A percentile compares a stretch with the other conserved stretches of the same genome.
phyloP scores from a whole-genome alignment of 2,113 vertebrate genomes.

The Azemiops feae region DNA sequence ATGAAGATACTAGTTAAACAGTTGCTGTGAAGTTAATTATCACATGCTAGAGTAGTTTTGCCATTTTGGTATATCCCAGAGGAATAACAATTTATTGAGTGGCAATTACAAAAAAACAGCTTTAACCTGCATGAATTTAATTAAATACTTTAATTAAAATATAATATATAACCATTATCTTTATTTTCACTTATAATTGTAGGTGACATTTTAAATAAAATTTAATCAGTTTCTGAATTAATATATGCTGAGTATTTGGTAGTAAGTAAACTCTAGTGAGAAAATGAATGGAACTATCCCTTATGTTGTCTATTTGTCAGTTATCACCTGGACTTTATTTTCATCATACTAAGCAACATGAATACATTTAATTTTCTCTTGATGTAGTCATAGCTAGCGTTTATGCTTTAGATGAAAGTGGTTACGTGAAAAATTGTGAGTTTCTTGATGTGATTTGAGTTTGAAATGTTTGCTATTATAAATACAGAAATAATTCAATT shows the following conservation, averaged over 20 bases:
- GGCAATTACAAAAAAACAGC: not conserved
- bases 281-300: not conserved
- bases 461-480: not conserved
- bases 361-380: not conserved
- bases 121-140: not conserved
- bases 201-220: constrained; percentile 24
- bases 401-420: not conserved
- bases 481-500: not conserved
- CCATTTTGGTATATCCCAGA: not conserved
- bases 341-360: not conserved
- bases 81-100: not conserved
- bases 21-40: not conserved
- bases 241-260: not conserved
- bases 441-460: not conserved
- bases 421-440: not conserved
- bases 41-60: not conserved
- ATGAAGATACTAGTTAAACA: not conserved
- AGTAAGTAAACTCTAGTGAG: not conserved
- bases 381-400: not conserved
- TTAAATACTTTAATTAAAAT: constrained; percentile 4
- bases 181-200: not conserved
- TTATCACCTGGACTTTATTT: constrained; percentile 9
- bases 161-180: constrained; percentile 4
- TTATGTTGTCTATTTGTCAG: constrained; percentile 12
- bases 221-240: not conserved